Conservation (phyloP, 2,797 vertebrate genomes). For the Kryptopterus vitreolus region DNA sequence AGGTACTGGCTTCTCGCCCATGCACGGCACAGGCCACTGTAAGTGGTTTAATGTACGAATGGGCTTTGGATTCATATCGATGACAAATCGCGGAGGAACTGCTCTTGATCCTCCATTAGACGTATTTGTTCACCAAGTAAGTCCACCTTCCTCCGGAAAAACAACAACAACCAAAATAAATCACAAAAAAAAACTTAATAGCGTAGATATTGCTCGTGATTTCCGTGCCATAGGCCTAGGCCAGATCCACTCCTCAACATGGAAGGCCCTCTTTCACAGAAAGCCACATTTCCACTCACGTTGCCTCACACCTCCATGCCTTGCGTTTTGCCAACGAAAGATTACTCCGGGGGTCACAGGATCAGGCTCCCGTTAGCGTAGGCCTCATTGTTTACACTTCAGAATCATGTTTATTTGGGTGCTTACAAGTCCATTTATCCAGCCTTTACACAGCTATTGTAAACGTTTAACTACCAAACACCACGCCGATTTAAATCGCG, state of each 20-base stretch:
- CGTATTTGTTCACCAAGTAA: slow-evolving; percentile 99
- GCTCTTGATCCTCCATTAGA: slow-evolving; percentile 89
- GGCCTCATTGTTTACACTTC: slow-evolving; percentile 25
- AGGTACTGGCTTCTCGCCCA: slow-evolving; percentile 81
- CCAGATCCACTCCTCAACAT: neutral
- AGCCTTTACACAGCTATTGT: neutral
- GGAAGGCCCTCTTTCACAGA: neutral
- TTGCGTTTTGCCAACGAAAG: neutral
- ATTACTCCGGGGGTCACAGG: slow-evolving; percentile 1
- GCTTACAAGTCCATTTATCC: neutral
- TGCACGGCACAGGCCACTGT: slow-evolving; percentile 92
- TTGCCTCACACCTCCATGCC: neutral
- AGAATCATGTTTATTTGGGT: slow-evolving; percentile 3
- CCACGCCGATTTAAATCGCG: neutral
- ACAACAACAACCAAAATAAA: too few species aligned
- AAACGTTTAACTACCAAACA: neutral
- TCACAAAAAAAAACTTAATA: neutral
- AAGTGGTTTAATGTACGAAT: slow-evolving; percentile 99
- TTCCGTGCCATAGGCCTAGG: slow-evolving; percentile 17
- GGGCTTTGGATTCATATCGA: slow-evolving; percentile 98
- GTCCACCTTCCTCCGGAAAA: slow-evolving; percentile 57
- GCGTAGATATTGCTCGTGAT: neutral
- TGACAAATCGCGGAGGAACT: slow-evolving; percentile 89
- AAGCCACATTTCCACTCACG: neutral
- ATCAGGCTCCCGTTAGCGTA: neutral